Percentiles rank a stretch among this genome's conserved stretches.
phyloP scores from a whole-genome alignment of 1,140 invertebrate species.

The Heterodera carotae region DNA sequence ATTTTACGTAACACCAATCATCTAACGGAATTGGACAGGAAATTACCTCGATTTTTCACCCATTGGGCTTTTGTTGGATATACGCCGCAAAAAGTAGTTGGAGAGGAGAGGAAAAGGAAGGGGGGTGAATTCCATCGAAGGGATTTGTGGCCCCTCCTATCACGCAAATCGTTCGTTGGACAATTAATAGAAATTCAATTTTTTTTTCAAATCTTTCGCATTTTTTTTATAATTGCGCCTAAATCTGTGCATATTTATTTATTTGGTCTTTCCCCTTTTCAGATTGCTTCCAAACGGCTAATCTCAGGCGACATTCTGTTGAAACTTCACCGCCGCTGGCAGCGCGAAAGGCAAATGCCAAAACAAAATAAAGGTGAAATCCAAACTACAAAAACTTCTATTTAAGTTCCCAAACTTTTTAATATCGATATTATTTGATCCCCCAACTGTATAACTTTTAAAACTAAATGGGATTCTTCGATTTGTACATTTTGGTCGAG shows the following conservation, averaged over 20 bases:
- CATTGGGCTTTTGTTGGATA: neutral
- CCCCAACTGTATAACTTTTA: no score
- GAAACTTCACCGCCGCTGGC: constrained; percentile 34
- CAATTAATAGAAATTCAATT: constrained; percentile 2
- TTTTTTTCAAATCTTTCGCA: neutral
- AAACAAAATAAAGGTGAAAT: constrained; percentile 33
- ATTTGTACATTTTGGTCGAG: no score
- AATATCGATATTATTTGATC: no score
- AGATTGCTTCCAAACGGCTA: constrained; percentile 46
- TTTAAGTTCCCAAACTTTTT: no score
- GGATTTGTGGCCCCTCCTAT: neutral
- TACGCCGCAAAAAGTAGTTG: no score
- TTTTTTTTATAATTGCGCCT: neutral
- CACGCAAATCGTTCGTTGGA: neutral
- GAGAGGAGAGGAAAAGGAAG: no score
- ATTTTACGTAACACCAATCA: neutral
- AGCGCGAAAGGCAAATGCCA: constrained; percentile 36
- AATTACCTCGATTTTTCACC: neutral
- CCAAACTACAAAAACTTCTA: neutral
- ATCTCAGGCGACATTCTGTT: constrained; percentile 50
- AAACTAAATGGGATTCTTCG: no score
- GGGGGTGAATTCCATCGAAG: neutral
- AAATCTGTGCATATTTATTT: constrained; percentile 8
- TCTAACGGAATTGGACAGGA: neutral
- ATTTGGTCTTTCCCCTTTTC: constrained; percentile 19